Evolutionary conservation across 2,113 vertebrate species (phyloP).

Genomic region (Anser brachyrhynchus): DNA sequence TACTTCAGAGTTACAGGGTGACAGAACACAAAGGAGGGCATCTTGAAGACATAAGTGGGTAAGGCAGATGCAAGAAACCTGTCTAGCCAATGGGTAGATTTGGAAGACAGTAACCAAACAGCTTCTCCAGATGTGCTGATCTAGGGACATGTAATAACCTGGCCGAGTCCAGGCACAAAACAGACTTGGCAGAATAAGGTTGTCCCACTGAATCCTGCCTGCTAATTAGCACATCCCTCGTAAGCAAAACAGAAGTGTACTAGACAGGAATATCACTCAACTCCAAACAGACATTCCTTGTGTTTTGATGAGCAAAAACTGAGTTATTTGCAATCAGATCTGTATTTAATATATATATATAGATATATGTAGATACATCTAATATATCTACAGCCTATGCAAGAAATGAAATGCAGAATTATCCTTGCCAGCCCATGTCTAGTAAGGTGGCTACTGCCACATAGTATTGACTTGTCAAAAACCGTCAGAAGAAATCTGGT

Average conservation of each 20-base stretch:
- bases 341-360: not conserved
- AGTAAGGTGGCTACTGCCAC: not conserved
- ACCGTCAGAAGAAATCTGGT: not conserved
- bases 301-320: not conserved
- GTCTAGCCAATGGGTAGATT: not conserved
- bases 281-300: not conserved
- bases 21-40: not conserved
- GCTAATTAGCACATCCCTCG: not conserved
- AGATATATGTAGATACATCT: not conserved
- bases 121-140: not conserved
- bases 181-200: not conserved
- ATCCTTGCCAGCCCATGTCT: not conserved
- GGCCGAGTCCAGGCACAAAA: not conserved
- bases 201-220: not conserved
- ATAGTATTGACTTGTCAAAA: not conserved
- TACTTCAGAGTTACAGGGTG: not conserved
- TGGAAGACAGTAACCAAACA: not conserved
- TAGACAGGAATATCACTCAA: not conserved
- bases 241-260: not conserved
- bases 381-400: not conserved
- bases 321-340: not conserved
- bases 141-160: not conserved
- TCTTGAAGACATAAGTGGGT: rapidly evolving
- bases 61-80: not conserved
- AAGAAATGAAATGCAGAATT: not conserved